Evolutionary conservation across 1,140 invertebrate species (phyloP).

Genomic region (Probaryconus sp.): DNA sequence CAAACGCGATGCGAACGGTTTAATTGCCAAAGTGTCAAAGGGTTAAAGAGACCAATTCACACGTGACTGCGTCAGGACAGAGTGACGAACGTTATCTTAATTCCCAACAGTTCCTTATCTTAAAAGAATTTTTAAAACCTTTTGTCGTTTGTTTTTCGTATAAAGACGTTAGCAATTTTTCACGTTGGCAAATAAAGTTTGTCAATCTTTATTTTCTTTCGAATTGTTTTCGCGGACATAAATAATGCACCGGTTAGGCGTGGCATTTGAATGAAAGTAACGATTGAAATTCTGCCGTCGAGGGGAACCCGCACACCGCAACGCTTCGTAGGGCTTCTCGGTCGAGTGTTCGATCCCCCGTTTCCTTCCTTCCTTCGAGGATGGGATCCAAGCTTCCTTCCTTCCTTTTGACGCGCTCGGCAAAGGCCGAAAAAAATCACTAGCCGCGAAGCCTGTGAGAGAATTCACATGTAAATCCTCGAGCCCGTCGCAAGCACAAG

Average conservation of each 20-base stretch:
- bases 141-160: too few species aligned
- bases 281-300: conserved; percentile 18
- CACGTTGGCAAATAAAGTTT: too few species aligned
- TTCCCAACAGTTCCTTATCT: too few species aligned
- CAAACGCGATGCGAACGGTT: conserved; percentile 64
- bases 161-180: too few species aligned
- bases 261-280: too few species aligned
- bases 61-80: neutral
- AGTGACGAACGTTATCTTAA: neutral
- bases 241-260: too few species aligned
- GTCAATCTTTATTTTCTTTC: too few species aligned
- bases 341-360: conserved; percentile 34
- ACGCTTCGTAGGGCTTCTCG: conserved; percentile 20
- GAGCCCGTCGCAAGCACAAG: conserved; percentile 46
- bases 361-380: conserved; percentile 10
- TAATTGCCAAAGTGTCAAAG: conserved; percentile 69
- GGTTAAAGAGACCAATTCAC: conserved; percentile 33
- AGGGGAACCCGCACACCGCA: conserved; percentile 4
- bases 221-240: too few species aligned
- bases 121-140: too few species aligned
- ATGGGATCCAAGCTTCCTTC: conserved; percentile 37
- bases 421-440: conserved; percentile 44
- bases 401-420: conserved; percentile 30
- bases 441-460: conserved; percentile 43
- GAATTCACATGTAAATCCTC: conserved; percentile 70